A percentile compares a stretch with the other conserved stretches of the same genome.
These are phyloP conservation scores for Hydropotes inermis DNA, from an alignment of 2,113 vertebrate genomes.

Conservation along the genomic window DNA sequence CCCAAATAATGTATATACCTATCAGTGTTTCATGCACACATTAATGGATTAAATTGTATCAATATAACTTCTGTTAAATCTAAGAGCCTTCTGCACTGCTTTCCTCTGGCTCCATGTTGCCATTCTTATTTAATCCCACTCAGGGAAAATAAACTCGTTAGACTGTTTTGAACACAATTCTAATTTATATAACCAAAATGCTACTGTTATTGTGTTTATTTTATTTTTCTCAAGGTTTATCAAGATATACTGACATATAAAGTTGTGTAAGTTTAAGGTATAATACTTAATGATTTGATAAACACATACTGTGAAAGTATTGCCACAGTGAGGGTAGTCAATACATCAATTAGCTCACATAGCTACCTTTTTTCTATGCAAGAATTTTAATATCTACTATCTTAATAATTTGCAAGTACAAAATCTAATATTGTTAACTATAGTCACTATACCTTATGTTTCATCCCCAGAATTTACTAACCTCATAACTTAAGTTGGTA, in stretches of 20 bases:
- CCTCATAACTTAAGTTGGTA: neutral
- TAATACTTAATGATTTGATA: neutral
- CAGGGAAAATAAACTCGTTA: neutral
- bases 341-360: neutral
- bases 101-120: neutral
- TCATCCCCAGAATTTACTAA: neutral
- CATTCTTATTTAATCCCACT: neutral
- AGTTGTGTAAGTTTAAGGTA: neutral
- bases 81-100: neutral
- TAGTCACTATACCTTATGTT: neutral
- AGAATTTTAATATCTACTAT: neutral
- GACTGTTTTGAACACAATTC: neutral
- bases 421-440: neutral
- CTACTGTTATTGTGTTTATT: neutral
- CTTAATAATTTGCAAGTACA: neutral
- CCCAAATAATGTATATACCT: neutral
- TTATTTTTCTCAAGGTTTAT: neutral
- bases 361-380: neutral
- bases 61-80: neutral
- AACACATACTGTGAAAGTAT: neutral
- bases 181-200: neutral
- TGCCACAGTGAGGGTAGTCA: neutral
- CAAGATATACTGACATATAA: neutral
- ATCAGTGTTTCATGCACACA: neutral
- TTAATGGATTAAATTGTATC: neutral